Percentiles rank a stretch among this genome's conserved stretches.
phyloP scores from a whole-genome alignment of 2,797 vertebrate genomes.

The Coluber constrictor region DNA sequence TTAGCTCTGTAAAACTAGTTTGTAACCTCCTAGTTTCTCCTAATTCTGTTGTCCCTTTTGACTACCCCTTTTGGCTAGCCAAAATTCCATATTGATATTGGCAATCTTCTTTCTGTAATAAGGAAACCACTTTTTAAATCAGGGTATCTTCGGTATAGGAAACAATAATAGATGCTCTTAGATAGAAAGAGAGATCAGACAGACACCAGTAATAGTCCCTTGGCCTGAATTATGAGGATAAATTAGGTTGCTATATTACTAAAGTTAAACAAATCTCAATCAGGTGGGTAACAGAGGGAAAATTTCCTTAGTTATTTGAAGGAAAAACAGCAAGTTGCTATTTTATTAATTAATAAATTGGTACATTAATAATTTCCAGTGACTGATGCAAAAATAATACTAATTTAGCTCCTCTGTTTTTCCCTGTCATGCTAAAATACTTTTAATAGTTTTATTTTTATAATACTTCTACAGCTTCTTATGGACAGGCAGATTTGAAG shows the following conservation, averaged over 20 bases:
- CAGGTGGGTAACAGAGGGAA: neutral
- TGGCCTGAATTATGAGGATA: neutral
- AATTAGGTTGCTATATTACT: neutral
- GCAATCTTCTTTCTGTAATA: neutral
- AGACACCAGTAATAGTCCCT: neutral
- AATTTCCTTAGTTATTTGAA: neutral
- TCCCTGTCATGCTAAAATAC: neutral
- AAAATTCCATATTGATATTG: neutral
- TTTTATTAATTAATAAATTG: neutral
- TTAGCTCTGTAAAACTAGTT: neutral
- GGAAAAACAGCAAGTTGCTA: neutral
- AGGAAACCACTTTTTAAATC: neutral
- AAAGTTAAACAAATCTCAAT: slow-evolving; percentile 6
- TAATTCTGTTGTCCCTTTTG: neutral
- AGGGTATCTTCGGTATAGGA: neutral
- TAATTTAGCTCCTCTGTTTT: neutral
- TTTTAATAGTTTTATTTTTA: neutral
- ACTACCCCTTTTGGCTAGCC: neutral
- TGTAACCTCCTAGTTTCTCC: neutral
- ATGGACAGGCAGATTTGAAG: neutral
- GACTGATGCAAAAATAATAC: neutral
- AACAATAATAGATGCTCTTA: neutral
- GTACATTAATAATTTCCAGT: neutral
- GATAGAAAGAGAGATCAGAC: neutral
- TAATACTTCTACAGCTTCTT: neutral